Conservation (phyloP, 2,113 vertebrate genomes). For the human region GRCh38 chr9:37007501-37008000, state of each 20-base stretch:
- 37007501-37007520: neutral
- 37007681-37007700: neutral
- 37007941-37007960: no score
- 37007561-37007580: neutral
- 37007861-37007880: neutral
- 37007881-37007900: no score
- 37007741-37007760: neutral
- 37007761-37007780: neutral
- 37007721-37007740: neutral
- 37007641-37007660: neutral
- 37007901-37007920: no score
- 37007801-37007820: neutral
- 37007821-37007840: neutral
- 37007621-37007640: constrained; percentile 22
- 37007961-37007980: no score
- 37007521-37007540: neutral
- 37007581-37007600: constrained; percentile 20
- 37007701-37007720: neutral
- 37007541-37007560: neutral
- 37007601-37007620: neutral
- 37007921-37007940: no score
- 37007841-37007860: neutral
- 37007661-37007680: neutral
- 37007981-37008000: no score
- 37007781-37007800: neutral